Evolutionary conservation across 2,113 vertebrate species (phyloP).

Genomic region (Pachycephala philippinensis): DNA sequence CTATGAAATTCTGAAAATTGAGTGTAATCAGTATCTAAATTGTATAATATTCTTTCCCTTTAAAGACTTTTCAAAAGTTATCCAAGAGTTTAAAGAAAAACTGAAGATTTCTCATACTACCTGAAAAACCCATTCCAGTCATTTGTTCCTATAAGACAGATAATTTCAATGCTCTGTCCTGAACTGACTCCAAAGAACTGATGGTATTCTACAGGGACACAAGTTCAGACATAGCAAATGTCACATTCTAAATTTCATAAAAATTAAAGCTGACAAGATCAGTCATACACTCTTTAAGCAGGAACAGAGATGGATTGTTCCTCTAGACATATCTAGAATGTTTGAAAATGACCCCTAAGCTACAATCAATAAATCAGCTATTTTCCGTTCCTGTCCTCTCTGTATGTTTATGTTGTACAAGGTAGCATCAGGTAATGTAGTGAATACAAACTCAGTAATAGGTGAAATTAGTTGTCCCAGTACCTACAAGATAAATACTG

Average conservation of each 20-base stretch:
- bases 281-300: background rate
- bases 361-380: background rate
- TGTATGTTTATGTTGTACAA: background rate
- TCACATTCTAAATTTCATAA: background rate
- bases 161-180: background rate
- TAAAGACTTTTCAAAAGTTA: background rate
- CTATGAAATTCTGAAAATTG: background rate
- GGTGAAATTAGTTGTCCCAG: background rate
- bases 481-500: background rate
- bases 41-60: background rate
- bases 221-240: background rate
- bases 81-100: background rate
- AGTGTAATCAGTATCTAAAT: background rate
- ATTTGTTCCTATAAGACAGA: background rate
- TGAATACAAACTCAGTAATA: background rate
- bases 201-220: fast-evolving
- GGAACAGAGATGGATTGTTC: background rate
- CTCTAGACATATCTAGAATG: background rate
- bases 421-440: background rate
- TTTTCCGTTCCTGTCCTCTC: background rate
- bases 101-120: background rate
- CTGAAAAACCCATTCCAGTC: background rate
- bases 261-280: background rate
- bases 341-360: background rate
- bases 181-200: background rate